Base-by-base conservation (phyloP, 2,113 vertebrate species). In the Brachypodius melanocephalos region DNA sequence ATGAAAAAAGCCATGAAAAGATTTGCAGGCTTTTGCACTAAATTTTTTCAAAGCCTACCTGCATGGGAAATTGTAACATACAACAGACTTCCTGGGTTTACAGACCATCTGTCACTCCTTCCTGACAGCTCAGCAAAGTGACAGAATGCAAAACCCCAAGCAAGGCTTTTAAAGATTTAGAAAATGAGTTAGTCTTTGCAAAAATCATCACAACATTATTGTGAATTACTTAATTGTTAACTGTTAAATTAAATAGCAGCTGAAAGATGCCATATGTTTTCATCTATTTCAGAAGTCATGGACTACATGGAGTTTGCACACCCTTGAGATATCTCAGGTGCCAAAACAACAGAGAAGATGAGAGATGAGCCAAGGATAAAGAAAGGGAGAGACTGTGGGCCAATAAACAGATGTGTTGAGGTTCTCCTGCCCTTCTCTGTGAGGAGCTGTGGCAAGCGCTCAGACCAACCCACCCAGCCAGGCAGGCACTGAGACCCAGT, bases 161-260 rank as follows among this genome's bases (percentile, higher is more conserved):
- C 9, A 72, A 68, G 26, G 12, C 14, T 79, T 72, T 65, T 31
- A 21, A 54, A 72, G 36, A 52, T 58, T 58, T 94, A 82, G 92
- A 93, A 73, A 88, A 49, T 34, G 0, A 76, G 46, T 77, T 89
- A 80, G 28, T 54, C 71, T 95, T 88, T 83, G 19, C n/a, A 89
- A 52, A 38, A 88, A 82, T 87, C 75, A 93, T 65, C 58, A 89
- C 78, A 87, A 92, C 45, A 25, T 93, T 93, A 86, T 63, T 85
- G 45, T 85, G 72, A 88, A 55, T 82, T 45, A 73, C n/a, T 79
- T 84, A 86, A 54, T 91, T 76, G 36, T 69, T 93, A 92, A 76
- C 57, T 90, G 54, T 73, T 65, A 73, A 43, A 76, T 79, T 38
- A 75, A 92, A 81, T 19, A 87, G 12, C 38, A 90, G 71, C 71